Conservation (phyloP, 2,113 vertebrate species). For the Brevimyrus niger region DNA sequence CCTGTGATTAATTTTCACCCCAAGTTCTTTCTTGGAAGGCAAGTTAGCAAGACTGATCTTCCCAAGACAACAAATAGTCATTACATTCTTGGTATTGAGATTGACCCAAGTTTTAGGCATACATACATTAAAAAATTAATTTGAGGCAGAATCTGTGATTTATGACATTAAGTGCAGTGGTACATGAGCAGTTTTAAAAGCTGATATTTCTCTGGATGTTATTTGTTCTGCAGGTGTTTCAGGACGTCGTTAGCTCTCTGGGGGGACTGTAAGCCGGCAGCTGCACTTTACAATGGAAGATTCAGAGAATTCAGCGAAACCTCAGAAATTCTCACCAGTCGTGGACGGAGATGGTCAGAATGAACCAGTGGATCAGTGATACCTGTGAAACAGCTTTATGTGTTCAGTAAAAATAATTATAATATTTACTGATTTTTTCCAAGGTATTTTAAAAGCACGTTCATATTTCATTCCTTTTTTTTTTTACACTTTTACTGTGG, state of each 20-base stretch:
- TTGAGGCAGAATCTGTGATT: neutral
- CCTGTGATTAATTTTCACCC: neutral
- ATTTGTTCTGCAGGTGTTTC: constrained; percentile 30
- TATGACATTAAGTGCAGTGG: neutral
- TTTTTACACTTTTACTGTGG: neutral
- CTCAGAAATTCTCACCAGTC: neutral
- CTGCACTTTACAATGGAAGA: neutral
- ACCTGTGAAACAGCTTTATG: neutral
- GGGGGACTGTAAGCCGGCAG: constrained; percentile 23
- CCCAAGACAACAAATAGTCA: neutral
- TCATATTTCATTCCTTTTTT: neutral
- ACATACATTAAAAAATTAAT: neutral
- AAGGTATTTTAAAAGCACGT: neutral
- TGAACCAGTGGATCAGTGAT: neutral
- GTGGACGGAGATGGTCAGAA: neutral
- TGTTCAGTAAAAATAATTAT: neutral
- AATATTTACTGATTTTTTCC: neutral
- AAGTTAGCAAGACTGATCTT: neutral
- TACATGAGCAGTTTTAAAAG: neutral
- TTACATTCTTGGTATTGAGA: neutral
- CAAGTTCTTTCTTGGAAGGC: neutral
- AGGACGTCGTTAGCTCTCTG: constrained; percentile 34
- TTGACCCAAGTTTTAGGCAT: neutral
- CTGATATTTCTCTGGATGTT: neutral
- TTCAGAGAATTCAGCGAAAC: neutral